phyloP scores from a whole-genome alignment of 2,888 invertebrate species.

The Eilema griseolum region DNA sequence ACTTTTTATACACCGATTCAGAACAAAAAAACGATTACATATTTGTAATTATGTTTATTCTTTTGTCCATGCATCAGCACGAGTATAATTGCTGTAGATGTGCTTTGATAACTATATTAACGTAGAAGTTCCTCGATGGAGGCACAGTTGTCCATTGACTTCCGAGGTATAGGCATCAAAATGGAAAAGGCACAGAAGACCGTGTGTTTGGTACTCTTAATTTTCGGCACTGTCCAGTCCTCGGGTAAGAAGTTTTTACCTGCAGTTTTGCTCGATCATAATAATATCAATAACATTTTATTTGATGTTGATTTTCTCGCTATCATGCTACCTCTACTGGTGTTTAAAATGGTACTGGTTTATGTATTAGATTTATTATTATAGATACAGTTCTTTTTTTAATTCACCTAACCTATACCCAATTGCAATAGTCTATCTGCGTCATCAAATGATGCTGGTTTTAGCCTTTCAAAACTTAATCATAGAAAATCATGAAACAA shows the following conservation, averaged over 20 bases:
- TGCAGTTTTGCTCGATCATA: background rate
- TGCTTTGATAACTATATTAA: conserved; percentile 15
- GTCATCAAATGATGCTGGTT: too few relatives aligned
- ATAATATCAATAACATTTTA: background rate
- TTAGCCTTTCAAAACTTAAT: too few relatives aligned
- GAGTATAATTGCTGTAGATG: background rate
- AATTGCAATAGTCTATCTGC: too few relatives aligned
- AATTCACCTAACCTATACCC: too few relatives aligned
- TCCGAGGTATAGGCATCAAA: background rate
- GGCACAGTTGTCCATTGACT: conserved; percentile 7
- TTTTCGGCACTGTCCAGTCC: conserved; percentile 15
- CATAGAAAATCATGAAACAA: too few relatives aligned
- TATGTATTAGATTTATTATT: too few relatives aligned
- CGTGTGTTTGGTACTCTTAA: conserved; percentile 4
- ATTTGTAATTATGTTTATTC: conserved; percentile 1
- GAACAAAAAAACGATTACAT: background rate
- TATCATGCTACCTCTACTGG: too few relatives aligned
- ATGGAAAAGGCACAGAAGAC: conserved; percentile 20
- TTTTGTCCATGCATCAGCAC: background rate
- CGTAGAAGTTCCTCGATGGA: background rate
- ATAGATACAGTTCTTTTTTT: too few relatives aligned
- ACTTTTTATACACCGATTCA: background rate
- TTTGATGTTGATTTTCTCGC: background rate
- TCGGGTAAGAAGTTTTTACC: conserved; percentile 14
- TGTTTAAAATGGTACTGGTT: too few relatives aligned